Base-by-base conservation (phyloP, 1,140 invertebrate genomes). In the Oppia nitens region DNA sequence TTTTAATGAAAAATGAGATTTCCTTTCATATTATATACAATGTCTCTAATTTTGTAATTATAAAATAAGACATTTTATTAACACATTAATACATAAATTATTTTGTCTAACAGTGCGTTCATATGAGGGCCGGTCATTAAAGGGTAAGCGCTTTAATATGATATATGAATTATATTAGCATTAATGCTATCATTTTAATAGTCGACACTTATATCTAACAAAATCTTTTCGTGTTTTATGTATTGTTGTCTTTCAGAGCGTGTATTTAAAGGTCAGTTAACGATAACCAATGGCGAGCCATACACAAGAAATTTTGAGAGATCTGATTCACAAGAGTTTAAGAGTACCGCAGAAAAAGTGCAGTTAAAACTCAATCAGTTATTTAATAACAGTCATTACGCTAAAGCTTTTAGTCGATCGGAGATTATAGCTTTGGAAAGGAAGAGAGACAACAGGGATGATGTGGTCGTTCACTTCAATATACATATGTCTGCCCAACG, bases 231-330 rank as follows among this genome's bases (percentile, higher is more conserved):
- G n/a, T 40, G 25, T 40, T 53, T 3, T 24, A 23, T 52, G 47
- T 60, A 50, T 57, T 54, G 40, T 63, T 27, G 24, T 11, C 56
- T 64, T 64, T 17, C 80, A 63, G 83, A 87, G 70, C 80, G 83
- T 68, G 76, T 85, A 2, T 90, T 86, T 69, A 76, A 84, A 58
- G 85, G 81, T 12, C 81, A 80, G 28, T 84, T 90, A 67, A 76
- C 78, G 69, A 77, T 87, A 63, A 72, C 70, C 59, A 55, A 61
- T 47, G 62, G 62, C 58, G 84, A 84, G 63, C 72, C 75, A 1
- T 84, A 80, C 71, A 69, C 68, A n/a, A 66, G 73, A 55, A 77
- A 79, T 51, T 69, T 83, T 57, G 77, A 80, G 1, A 79, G 84
- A 69, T 78, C 81, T 17, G 61, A 65, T 11, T 65, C 67, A 28